Base-by-base conservation (phyloP, 2,888 invertebrate genomes). In the Eremobia ochroleuca region DNA sequence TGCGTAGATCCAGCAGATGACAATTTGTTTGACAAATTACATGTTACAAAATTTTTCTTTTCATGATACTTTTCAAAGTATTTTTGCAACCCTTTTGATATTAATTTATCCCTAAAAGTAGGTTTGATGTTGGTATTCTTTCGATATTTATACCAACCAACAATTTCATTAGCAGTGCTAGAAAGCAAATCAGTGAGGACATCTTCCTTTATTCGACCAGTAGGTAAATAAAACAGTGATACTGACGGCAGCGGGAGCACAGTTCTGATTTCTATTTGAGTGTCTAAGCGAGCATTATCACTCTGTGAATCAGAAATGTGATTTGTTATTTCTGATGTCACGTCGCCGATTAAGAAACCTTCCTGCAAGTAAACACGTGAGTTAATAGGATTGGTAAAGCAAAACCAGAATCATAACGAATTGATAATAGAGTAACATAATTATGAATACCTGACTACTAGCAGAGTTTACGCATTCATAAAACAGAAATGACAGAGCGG, bases 131-230 rank as follows among this genome's bases (percentile, higher is more conserved):
- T 95, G 68, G 95, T 95, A 73, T 97, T 96, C 84, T 96, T 96
- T 83, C 97, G 97, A 89, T 97, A 98, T 91, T 97, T 97, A 91
- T 97, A 98, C 98, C 98, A 98, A 40, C 98, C 98, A 18, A 98
- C 97, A 37, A 98, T 97, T 93, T 97, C 97, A 85, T 94, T 96
- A 37, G 97, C 96, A 78, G 97, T 95, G 77, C 94, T 94, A 4
- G 97, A 96, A 28, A 98, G 91, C 77, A 98, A 94, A 11, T 95
- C 94, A 75, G 93, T 92, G 4, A 98, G 90, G 85, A 97, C 97
- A 84, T 97, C 97, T 82, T 96, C 95, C 87, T 97, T 96, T 67
- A 98, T 95, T 89, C 95, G 95, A 15, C 98, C 98, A 5, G 96
- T 94, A 2, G 97, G 96, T 65, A 97, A 94, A 87, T 97, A 97